phyloP scores from a whole-genome alignment of 2,888 invertebrate genomes.

The Macrosiphum euphorbiae region DNA sequence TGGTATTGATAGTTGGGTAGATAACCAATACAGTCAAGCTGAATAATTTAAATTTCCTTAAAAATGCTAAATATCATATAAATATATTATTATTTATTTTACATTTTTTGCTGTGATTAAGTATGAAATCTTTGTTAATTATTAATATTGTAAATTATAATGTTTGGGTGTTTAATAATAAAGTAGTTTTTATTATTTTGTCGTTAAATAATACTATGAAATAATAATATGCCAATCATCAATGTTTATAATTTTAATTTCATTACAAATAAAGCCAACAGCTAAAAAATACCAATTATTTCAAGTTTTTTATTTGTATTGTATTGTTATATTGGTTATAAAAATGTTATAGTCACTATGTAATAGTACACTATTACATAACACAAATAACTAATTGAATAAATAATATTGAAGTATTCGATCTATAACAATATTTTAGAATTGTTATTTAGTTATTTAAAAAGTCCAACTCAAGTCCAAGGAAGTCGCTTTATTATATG shows the following conservation, averaged over 20 bases:
- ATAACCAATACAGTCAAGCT: background rate
- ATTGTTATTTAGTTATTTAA: no score
- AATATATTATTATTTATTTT: background rate
- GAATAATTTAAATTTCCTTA: background rate
- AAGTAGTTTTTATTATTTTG: background rate
- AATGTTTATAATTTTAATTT: background rate
- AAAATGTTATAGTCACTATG: no score
- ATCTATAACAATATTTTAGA: no score
- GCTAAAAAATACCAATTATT: no score
- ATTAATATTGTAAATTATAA: no score
- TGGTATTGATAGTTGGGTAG: background rate
- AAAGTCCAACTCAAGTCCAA: no score
- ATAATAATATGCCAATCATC: background rate
- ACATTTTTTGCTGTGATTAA: background rate
- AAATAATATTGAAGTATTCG: no score
- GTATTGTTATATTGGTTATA: no score
- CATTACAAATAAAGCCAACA: background rate
- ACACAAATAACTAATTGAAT: no score
- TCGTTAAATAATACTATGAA: background rate
- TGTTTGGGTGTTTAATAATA: background rate
- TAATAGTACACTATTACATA: no score
- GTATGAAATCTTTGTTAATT: background rate
- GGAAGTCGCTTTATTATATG: no score
- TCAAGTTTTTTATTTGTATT: no score
- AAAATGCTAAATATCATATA: background rate